Conservation (phyloP, 2,888 invertebrate species). For the Drosophila rellima region DNA sequence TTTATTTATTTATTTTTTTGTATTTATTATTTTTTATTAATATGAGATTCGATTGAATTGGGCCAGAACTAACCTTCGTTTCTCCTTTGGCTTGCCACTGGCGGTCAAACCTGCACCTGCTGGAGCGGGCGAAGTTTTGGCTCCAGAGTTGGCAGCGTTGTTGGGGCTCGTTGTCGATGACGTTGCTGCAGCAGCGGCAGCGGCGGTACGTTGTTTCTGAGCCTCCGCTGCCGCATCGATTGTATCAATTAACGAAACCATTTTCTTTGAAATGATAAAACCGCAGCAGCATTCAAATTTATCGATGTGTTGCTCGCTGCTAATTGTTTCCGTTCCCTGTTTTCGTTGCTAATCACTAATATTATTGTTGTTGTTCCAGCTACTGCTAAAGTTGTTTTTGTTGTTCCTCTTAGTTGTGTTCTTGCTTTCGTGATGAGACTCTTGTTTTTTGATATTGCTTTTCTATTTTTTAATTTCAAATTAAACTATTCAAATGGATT, state of each 20-base stretch:
- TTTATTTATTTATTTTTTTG: not conserved
- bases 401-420: slow-evolving; percentile 32
- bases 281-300: slow-evolving; percentile 67
- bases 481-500: slow-evolving; percentile 31
- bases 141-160: slow-evolving; percentile 29
- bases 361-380: slow-evolving; percentile 28
- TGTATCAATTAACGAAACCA: slow-evolving; percentile 80
- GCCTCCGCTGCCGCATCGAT: slow-evolving; percentile 75
- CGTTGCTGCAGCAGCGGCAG: slow-evolving; percentile 51
- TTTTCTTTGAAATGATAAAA: slow-evolving; percentile 66
- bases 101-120: slow-evolving; percentile 69
- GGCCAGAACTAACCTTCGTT: slow-evolving; percentile 88
- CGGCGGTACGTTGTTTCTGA: slow-evolving; percentile 64
- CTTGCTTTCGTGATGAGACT: slow-evolving; percentile 49
- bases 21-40: slow-evolving; percentile 12
- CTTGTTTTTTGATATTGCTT: slow-evolving; percentile 35
- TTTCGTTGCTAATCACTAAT: slow-evolving; percentile 20
- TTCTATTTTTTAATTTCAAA: slow-evolving; percentile 5
- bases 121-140: slow-evolving; percentile 22
- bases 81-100: slow-evolving; percentile 88
- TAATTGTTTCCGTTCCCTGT: slow-evolving; percentile 31
- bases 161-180: slow-evolving; percentile 25
- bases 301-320: slow-evolving; percentile 29
- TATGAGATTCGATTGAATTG: slow-evolving; percentile 1
- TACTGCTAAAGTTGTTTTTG: slow-evolving; percentile 23